Evolutionary conservation across 2,113 vertebrate species (phyloP).

Genomic region (Tyto alba): DNA sequence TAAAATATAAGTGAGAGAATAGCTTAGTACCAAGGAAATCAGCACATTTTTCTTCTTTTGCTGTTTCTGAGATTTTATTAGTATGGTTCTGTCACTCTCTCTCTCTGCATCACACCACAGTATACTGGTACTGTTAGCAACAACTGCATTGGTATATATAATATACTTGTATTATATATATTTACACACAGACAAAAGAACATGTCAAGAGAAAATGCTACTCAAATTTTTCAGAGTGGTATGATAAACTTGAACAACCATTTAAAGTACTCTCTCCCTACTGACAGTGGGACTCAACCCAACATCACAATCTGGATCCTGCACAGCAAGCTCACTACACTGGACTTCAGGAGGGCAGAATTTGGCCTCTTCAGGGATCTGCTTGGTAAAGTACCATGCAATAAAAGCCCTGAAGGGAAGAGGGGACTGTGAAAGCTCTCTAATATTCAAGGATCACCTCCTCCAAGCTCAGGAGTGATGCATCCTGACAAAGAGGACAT

Average conservation of each 20-base stretch:
- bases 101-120: not conserved
- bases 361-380: no score
- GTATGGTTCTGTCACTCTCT: not conserved
- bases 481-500: no score
- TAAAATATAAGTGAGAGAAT: not conserved
- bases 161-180: not conserved
- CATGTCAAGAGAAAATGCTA: not conserved
- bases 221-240: not conserved
- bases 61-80: not conserved
- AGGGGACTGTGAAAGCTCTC: no score
- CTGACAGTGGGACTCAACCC: not conserved
- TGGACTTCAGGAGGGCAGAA: no score
- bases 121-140: not conserved
- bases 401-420: no score
- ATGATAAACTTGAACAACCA: not conserved
- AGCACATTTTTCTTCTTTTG: not conserved
- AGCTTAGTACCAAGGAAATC: not conserved
- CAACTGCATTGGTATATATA: not conserved
- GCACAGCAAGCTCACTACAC: no score
- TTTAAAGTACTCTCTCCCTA: not conserved
- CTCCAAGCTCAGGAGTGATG: no score
- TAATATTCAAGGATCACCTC: no score
- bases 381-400: no score
- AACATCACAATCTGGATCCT: not conserved
- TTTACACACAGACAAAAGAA: not conserved